Base-by-base conservation (phyloP, 1,140 invertebrate species). In the Yoshiicerus persimilis region DNA sequence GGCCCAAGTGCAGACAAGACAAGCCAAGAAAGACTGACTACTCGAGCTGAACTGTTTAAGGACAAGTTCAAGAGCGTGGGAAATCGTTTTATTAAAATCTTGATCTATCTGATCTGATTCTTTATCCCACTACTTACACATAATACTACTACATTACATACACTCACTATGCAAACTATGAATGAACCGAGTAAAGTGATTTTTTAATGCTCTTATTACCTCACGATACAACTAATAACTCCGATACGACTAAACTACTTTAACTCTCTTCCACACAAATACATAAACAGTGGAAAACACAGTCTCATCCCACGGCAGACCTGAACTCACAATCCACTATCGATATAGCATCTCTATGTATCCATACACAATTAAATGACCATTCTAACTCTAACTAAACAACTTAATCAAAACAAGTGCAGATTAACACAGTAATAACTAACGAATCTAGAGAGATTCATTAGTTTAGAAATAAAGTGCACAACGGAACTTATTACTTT, bases 1-100 rank as follows among this genome's bases (percentile, higher is more conserved):
- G 75, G 30, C 62, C 25, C 13, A n/a, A 77, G 70, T 77, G 70
- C 4, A 27, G 70, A 77, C 13, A 20, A 38, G 70, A 32, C 70
- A n/a, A 77, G 70, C 32, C 70, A 75, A 16, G 30, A 36, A 32
- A 36, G 32, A 80, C 75, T n/a, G 75, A 80, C 75, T 80, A 80
- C 75, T 80, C 75, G 38, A 80, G 75, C 75, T 80, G 75, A 80
- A 80, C 75, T 80, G 75, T 84, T 84, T 62, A 25, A 47, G 47
- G 83, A 84, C 83, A 56, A 84, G 83, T 84, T 84, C 83, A 84
- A 47, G 83, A 84, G 83, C 83, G 83, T 84, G 83, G 83, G 83
- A 84, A 84, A 84, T 84, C 83, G 39, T 84, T 84, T 84, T 84
- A 84, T 84, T 84, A 84, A 84, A 84, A 84, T 80, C 38, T 84